Base-by-base conservation (phyloP, 2,888 invertebrate species). In the Tryphoninae sp. region DNA sequence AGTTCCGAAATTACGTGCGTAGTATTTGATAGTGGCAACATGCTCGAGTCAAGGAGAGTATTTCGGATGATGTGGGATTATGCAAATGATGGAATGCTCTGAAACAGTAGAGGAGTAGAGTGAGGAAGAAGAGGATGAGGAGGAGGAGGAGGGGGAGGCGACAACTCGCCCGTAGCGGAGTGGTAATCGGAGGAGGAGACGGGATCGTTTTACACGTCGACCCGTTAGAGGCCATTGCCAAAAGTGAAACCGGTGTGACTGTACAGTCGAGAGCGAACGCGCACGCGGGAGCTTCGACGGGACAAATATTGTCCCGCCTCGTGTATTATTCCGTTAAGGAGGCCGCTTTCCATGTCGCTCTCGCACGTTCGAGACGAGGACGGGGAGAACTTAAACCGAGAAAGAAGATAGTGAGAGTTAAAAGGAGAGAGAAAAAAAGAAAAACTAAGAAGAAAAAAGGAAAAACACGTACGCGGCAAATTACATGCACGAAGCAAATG, bases 191-290 rank as follows among this genome's bases (percentile, higher is more conserved):
- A 19, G 65, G 23, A 55, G 64, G 26, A 53, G 59, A 16, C 53
- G 33, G 42, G 53, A 77, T 69, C 59, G 67, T 65, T 33, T 65
- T 61, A 74, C 59, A 59, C 69, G 71, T 78, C 53, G 71, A 78
- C 58, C 68, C 84, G 88, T 86, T 88, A 87, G 89, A 91, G 91
- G 91, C 91, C 91, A 91, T 91, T 91, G 91, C 89, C 91, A 91
- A 91, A 91, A 91, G 91, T 91, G 91, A 91, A 91, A 91, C 88
- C 88, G 86, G 85, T 86, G 87, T 73, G 42, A 75, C 81, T 78
- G 81, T 86, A 71, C 80, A 78, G 77, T 81, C 81, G 82, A 79
- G 83, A 8, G 33, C 33, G 33, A 33, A 33, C 26, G 42, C 51
- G 64, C 51, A 42, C 58, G 51, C 16, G 23, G n/a, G n/a, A 16